Evolutionary conservation across 1,140 invertebrate species (phyloP).

Genomic region (Hetaerina americana): DNA sequence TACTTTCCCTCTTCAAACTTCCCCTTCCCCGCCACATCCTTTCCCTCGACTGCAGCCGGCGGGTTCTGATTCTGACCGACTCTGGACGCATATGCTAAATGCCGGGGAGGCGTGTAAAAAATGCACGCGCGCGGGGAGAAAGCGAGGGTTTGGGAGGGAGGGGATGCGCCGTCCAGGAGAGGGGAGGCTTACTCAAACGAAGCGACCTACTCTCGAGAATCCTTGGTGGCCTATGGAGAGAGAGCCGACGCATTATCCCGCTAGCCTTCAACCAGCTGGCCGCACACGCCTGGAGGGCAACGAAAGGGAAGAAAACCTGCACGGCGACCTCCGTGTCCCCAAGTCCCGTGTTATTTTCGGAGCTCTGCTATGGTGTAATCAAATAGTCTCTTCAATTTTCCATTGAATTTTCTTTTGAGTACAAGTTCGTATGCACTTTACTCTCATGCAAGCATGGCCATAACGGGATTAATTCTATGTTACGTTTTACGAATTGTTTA

Average conservation of each 20-base stretch:
- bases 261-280: not conserved
- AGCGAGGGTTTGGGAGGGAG: no score
- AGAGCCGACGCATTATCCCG: not conserved
- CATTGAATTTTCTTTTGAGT: no score
- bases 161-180: no score
- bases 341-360: no score
- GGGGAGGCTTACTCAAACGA: not conserved
- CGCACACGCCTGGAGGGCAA: no score
- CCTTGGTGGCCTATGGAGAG: not conserved
- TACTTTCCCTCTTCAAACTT: not conserved
- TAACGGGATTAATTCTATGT: no score
- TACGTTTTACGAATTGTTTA: no score
- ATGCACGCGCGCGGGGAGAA: no score
- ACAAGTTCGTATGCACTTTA: no score
- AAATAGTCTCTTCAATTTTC: no score
- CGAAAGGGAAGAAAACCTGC: not conserved
- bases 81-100: not conserved
- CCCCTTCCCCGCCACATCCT: not conserved
- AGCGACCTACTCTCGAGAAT: not conserved
- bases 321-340: not conserved
- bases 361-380: no score
- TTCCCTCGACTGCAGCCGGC: not conserved
- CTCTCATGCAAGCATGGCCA: no score
- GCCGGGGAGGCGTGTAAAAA: not conserved
- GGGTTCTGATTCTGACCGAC: not conserved